Base-by-base conservation (phyloP, 2,888 invertebrate genomes). In the Ligdia adustata region DNA sequence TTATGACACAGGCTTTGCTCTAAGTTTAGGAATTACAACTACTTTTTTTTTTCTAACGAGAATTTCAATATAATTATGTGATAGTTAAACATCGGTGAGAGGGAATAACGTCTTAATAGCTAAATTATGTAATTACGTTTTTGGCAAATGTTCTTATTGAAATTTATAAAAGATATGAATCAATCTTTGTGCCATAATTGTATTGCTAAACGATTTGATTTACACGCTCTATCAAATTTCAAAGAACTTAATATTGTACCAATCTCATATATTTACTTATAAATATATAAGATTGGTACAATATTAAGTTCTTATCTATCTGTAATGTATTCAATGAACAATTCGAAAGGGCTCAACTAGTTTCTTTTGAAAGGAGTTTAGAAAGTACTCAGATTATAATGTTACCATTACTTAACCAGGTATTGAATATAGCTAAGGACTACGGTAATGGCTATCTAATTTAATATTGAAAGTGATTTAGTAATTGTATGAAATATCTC, bases 1-100 rank as follows among this genome's bases (percentile, higher is more conserved):
- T 62, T 68, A 58, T 63, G 55, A 48, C 46, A 44, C 34, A 33
- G 39, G 33, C 41, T 27, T 53, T 20, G 11, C n/a, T n/a, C n/a
- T 11, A 16, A n/a, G 12, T 2, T 53, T 29, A n/a, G 15, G 15
- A 31, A 31, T 39, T 28, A n/a, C 16, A 18, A 31, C 16, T 41
- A 9, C 16, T 20, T 29, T 37, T 34, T 43, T 50, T 43, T 52
- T 35, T 20, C 40, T 34, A 57, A 47, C 26, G 38, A 46, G 34
- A 39, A 47, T 28, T 42, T 43, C 20, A 39, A 26, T 41, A 20
- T 12, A 9, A 18, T n/a, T 14, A 34, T 24, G 22, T 1, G 14
- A 1, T 35, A 26, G 9, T 27, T 35, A 31, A 28, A 24, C 14
- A 27, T 39, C 18, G 18, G 45, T 47, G 46, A 57, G 35, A 44